Percentiles rank a stretch among this genome's conserved stretches.
Conservation (phyloP, 2,888 invertebrate species). For the Archips crataeganus region DNA sequence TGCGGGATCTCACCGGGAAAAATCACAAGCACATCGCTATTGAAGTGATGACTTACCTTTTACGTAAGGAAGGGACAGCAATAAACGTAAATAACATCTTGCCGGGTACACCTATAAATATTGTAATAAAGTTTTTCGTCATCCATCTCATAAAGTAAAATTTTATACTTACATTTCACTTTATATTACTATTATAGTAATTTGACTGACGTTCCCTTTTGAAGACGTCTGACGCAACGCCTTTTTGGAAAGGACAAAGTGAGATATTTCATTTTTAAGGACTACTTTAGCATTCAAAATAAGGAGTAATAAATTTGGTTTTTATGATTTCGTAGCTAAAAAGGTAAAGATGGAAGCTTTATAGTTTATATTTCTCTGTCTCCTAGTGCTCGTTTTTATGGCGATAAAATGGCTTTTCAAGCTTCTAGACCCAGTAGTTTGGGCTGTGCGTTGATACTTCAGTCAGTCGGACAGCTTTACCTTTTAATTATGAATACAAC, state of each 20-base stretch:
- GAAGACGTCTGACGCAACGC: background rate
- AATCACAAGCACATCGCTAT: conserved; percentile 5
- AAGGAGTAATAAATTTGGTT: too few species aligned
- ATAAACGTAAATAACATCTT: conserved; percentile 19
- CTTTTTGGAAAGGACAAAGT: background rate
- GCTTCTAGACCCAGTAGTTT: too few species aligned
- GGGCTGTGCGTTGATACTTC: too few species aligned
- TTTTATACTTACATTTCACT: background rate
- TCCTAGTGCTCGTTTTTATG: too few species aligned
- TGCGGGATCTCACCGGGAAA: background rate
- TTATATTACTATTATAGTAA: conserved; percentile 2
- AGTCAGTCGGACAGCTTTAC: too few species aligned
- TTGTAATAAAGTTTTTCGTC: conserved; percentile 30
- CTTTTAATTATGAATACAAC: too few species aligned
- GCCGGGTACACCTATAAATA: conserved; percentile 24
- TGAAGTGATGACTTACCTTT: conserved; percentile 6
- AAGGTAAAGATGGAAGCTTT: too few species aligned
- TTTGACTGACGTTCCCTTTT: conserved; percentile 2
- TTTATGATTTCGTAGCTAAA: too few species aligned
- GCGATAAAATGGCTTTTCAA: too few species aligned
- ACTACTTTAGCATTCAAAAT: too few species aligned
- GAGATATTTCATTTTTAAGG: background rate
- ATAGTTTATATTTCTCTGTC: too few species aligned
- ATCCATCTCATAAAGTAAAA: conserved; percentile 10
- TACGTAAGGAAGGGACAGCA: conserved; percentile 6